A percentile compares a stretch with the other conserved stretches of the same genome.
phyloP scores from a whole-genome alignment of 2,888 invertebrate genomes.

The Ecliptopera silaceata region DNA sequence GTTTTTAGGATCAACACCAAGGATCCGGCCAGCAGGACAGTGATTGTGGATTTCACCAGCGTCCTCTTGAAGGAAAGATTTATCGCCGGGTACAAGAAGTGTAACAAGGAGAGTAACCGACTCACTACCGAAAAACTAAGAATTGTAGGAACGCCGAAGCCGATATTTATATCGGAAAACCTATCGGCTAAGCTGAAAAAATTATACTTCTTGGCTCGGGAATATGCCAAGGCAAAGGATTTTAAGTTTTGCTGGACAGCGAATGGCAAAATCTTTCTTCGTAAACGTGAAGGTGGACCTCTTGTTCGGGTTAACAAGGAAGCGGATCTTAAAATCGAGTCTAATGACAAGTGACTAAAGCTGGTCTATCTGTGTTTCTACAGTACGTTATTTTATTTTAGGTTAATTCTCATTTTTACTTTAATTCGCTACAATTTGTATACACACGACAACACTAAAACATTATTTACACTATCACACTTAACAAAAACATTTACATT shows the following conservation, averaged over 20 bases:
- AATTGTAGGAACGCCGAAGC: not conserved
- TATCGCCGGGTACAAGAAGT: not conserved
- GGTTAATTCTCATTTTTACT: too few species aligned
- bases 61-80: not conserved
- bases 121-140: not conserved
- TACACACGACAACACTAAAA: too few species aligned
- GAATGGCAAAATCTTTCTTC: too few species aligned
- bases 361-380: too few species aligned
- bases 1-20: not conserved
- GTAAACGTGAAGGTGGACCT: too few species aligned
- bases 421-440: too few species aligned
- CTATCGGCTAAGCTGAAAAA: not conserved
- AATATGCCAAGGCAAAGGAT: too few species aligned
- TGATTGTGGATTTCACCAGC: slow-evolving; percentile 7
- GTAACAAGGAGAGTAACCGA: not conserved
- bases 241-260: too few species aligned
- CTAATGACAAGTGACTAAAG: not conserved
- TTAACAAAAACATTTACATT: too few species aligned
- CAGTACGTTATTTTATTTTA: too few species aligned
- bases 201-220: too few species aligned
- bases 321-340: not conserved
- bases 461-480: too few species aligned
- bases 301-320: not conserved
- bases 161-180: not conserved
- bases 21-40: not conserved